Percentiles rank a stretch among this genome's conserved stretches.
These are phyloP conservation scores for Aphaenogaster floridana DNA, from an alignment of 1,140 invertebrate genomes.

Conservation along the genomic window DNA sequence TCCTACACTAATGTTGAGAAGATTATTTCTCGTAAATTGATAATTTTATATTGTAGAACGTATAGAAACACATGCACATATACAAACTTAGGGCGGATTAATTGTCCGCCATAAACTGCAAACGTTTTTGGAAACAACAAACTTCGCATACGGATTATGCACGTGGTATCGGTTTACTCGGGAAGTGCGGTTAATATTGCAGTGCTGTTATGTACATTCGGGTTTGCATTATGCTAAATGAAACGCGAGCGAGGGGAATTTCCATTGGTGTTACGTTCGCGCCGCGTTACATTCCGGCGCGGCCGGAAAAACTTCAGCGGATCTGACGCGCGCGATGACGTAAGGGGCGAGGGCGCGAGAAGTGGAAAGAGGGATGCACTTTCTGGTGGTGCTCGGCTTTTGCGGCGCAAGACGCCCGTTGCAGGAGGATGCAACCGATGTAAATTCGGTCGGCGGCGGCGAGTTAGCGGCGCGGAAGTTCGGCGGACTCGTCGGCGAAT, in stretches of 20 bases:
- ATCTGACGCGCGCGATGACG: neutral
- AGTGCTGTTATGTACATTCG: neutral
- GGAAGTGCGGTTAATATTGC: neutral
- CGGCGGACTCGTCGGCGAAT: slow-evolving; percentile 25
- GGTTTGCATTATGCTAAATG: slow-evolving; percentile 21
- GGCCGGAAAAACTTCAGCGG: slow-evolving; percentile 7
- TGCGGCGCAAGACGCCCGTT: neutral
- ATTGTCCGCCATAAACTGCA: slow-evolving; percentile 3
- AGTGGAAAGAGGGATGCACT: neutral
- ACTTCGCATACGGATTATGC: neutral
- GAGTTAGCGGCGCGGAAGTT: slow-evolving; percentile 37
- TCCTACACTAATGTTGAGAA: neutral
- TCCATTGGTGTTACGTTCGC: slow-evolving; percentile 1
- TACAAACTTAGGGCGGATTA: neutral
- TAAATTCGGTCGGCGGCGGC: slow-evolving; percentile 39
- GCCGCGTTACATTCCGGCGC: neutral
- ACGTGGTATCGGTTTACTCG: neutral
- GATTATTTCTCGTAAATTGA: neutral
- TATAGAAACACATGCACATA: neutral
- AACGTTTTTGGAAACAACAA: neutral
- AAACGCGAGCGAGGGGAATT: neutral
- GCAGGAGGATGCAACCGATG: neutral
- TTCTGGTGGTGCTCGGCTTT: neutral
- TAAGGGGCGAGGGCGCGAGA: neutral
- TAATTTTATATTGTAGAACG: neutral